Evolutionary conservation across 2,797 vertebrate species (phyloP), one percentile per base, ranked within the genome.

Genomic region (Poeciliopsis turneri): DNA sequence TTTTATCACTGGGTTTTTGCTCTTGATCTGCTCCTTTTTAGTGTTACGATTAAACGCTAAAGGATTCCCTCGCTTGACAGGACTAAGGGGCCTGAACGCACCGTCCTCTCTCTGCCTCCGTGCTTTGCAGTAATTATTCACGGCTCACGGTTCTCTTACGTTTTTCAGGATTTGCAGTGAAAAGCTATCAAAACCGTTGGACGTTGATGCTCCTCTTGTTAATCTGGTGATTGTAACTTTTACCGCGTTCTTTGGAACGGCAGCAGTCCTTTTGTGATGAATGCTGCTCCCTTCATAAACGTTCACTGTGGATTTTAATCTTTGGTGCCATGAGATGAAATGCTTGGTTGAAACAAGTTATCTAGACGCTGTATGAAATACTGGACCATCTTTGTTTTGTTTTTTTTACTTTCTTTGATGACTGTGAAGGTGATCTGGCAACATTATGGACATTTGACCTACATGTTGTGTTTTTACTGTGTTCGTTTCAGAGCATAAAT

Each of bases 311-410:
- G 49, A 1, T 57, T 57, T 57, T 12, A 57, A 36, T 12, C 15
- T 33, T 28, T 36, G 7, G 30, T 64, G 15, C 16, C 69, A 88
- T 80, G 46, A 82, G 81, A 86, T 78, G 82, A 81, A 76, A 84
- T 18, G 16, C 71, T 69, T 75, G 71, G 72, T 39, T 74, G 64
- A 69, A 61, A 74, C 15, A 55, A 33, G 23, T 78, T 77, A 80
- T 74, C 70, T 28, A 4, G 13, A 13, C 16, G 5, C 28, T 61
- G 28, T 33, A 28, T 57, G n/a, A 28, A 28, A 61, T 61, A 2
- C n/a, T 33, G 28, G 28, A 18, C 12, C 28, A 1, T 61, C 57
- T 61, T 61, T 61, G 13, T 16, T 33, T 59, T 13, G 33, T 4
- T 55, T n/a, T 1, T 1, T 10, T 25, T 16, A 12, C 57, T 30